phyloP scores from a whole-genome alignment of 2,797 vertebrate species.

The Oophaga sylvatica region DNA sequence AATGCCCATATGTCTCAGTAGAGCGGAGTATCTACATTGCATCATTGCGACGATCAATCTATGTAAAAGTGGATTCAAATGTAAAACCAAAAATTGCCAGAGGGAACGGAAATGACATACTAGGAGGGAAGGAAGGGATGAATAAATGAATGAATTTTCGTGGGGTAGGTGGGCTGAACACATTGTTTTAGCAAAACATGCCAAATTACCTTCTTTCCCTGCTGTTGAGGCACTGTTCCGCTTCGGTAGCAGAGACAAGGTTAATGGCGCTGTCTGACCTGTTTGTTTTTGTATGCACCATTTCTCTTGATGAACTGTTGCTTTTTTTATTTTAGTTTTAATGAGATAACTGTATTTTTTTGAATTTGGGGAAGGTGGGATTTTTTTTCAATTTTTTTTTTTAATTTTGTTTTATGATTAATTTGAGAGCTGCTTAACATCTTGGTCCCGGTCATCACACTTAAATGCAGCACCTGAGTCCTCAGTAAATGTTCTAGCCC shows the following conservation, averaged over 20 bases:
- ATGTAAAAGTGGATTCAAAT: background rate
- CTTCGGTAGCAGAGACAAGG: conserved; percentile 1
- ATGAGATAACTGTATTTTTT: conserved; percentile 11
- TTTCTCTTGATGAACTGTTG: conserved; percentile 28
- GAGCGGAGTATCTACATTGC: background rate
- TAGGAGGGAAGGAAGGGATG: background rate
- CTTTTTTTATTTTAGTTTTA: conserved; percentile 4
- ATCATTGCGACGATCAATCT: no score
- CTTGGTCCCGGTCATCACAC: conserved; percentile 32
- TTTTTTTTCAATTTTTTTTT: background rate
- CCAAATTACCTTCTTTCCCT: conserved; percentile 29
- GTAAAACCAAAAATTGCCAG: background rate
- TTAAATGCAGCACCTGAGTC: conserved; percentile 31
- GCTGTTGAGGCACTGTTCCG: conserved; percentile 21
- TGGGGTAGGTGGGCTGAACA: background rate
- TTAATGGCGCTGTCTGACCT: conserved; percentile 37
- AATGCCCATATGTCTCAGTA: no score
- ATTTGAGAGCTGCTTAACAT: conserved; percentile 39
- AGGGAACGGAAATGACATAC: background rate
- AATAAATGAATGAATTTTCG: background rate
- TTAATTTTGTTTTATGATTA: background rate
- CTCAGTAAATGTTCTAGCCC: conserved; percentile 60
- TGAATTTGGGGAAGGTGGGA: background rate
- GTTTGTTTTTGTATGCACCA: conserved; percentile 36
- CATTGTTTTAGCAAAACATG: conserved; percentile 12